These are phyloP conservation scores for Aspidiotus destructor DNA, from an alignment of 2,888 invertebrate genomes.

Conservation along the genomic window DNA sequence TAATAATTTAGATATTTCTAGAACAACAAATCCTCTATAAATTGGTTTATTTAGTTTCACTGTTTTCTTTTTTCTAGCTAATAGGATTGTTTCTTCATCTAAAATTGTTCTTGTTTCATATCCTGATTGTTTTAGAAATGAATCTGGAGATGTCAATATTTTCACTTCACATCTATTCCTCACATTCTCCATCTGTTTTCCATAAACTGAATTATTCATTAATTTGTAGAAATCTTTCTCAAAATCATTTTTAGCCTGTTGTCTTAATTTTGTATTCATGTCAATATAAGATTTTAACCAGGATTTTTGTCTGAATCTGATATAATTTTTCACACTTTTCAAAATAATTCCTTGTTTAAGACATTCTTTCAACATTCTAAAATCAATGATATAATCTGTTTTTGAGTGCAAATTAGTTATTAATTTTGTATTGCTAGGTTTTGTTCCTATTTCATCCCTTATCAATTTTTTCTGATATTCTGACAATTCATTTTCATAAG, in stretches of 20 bases:
- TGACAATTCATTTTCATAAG: conserved; percentile 9
- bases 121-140: background rate
- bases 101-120: conserved; percentile 13
- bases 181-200: conserved; percentile 5
- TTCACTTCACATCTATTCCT: conserved; percentile 10
- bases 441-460: background rate
- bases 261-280: conserved; percentile 1
- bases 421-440: background rate
- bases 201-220: conserved; percentile 3
- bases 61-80: conserved; percentile 5
- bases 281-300: conserved; percentile 11
- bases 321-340: conserved; percentile 2
- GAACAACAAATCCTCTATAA: conserved; percentile 7
- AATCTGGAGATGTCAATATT: background rate
- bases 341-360: background rate
- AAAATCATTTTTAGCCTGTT: conserved; percentile 2
- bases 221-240: conserved; percentile 10
- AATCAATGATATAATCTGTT: conserved; percentile 1
- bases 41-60: conserved; percentile 15
- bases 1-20: conserved; percentile 7
- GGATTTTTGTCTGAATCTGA: background rate
- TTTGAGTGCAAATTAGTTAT: conserved; percentile 1
- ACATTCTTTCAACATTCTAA: conserved; percentile 1
- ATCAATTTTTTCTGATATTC: conserved; percentile 13
- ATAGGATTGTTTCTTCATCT: conserved; percentile 10